These are phyloP conservation scores for Marcusenius ussheri DNA, from an alignment of 2,113 vertebrate species.

Conservation along the genomic window DNA sequence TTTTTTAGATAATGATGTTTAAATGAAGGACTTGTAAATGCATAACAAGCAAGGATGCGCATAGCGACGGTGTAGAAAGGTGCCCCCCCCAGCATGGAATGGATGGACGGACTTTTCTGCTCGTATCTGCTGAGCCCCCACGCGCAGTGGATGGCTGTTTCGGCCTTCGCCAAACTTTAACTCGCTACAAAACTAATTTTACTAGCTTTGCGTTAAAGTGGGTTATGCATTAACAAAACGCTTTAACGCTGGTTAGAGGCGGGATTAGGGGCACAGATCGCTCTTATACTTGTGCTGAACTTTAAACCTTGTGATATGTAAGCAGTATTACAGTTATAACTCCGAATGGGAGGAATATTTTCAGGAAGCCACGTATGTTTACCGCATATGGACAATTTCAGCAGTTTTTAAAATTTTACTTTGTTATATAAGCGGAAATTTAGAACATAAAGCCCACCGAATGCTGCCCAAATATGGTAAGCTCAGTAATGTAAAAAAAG, in stretches of 20 bases:
- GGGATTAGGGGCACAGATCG: not conserved
- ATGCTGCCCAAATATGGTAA: not conserved
- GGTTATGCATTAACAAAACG: not conserved
- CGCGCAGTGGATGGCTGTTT: not conserved
- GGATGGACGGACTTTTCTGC: not conserved
- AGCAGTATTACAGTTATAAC: not conserved
- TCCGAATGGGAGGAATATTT: not conserved
- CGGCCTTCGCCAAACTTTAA: not conserved
- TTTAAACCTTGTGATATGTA: not conserved
- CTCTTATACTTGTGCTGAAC: not conserved
- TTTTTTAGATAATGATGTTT: not conserved
- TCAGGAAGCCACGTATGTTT: not conserved
- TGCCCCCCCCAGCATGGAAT: not conserved
- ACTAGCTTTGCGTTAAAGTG: not conserved
- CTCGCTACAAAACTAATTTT: not conserved
- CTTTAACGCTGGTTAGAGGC: not conserved
- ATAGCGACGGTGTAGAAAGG: not conserved
- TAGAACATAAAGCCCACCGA: not conserved
- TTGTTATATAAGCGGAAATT: not conserved
- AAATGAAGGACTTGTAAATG: not conserved
- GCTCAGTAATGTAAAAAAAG: not conserved
- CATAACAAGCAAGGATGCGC: not conserved
- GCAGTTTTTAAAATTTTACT: not conserved
- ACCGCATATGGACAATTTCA: not conserved
- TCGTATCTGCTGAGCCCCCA: not conserved